Percentiles rank a stretch among this genome's conserved stretches.
phyloP scores from a whole-genome alignment of 2,113 vertebrate genomes.

The Myrmophylax atrothorax region DNA sequence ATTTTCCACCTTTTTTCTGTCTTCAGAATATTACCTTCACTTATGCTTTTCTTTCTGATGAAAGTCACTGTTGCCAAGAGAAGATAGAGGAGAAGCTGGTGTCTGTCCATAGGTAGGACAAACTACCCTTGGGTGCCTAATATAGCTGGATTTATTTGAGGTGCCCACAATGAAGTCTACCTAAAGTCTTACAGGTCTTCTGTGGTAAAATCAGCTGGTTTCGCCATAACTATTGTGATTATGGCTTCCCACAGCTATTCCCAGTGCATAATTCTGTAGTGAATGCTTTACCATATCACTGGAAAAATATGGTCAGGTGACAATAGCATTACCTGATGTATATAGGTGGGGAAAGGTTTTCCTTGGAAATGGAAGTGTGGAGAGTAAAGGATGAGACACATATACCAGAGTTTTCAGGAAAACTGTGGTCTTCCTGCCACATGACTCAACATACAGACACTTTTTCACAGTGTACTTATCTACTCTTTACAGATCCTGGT shows the following conservation, averaged over 20 bases:
- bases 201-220: background rate
- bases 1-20: background rate
- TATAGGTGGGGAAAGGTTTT: background rate
- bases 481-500: background rate
- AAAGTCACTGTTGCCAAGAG: background rate
- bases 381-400: background rate
- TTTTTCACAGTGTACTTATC: background rate
- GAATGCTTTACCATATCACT: background rate
- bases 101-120: background rate
- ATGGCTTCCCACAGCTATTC: background rate
- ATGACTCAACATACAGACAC: rapidly evolving
- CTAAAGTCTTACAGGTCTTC: background rate
- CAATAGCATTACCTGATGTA: background rate
- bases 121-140: background rate
- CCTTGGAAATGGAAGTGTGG: background rate
- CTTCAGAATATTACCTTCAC: background rate
- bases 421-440: background rate
- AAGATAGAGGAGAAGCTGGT: background rate
- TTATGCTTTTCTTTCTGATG: background rate
- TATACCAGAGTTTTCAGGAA: background rate
- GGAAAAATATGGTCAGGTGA: background rate
- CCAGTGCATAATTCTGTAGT: background rate
- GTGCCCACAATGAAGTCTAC: background rate
- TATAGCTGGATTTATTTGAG: background rate
- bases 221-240: background rate